Conservation (phyloP, 1,140 invertebrate genomes). For the Meloidogyne hapla region DNA sequence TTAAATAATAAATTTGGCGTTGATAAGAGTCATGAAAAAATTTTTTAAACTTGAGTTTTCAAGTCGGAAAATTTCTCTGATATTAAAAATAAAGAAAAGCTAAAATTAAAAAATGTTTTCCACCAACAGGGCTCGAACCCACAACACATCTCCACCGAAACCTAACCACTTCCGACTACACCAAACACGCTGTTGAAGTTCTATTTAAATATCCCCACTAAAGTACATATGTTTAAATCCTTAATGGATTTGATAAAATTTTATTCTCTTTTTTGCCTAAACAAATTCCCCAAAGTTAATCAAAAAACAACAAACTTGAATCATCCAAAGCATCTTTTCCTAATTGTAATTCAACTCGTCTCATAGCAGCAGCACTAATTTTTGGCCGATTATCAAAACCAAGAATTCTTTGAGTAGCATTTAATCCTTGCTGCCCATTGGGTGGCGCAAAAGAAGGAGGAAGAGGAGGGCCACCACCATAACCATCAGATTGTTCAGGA, state of each 20-base stretch:
- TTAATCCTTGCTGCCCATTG: conserved; percentile 5
- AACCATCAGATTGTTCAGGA: conserved; percentile 13
- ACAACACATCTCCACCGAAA: not conserved
- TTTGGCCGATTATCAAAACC: conserved; percentile 25
- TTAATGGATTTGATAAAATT: too few species aligned
- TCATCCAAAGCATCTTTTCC: conserved; percentile 51
- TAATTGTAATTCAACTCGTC: conserved; percentile 42
- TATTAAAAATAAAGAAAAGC: too few species aligned
- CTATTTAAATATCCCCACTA: too few species aligned
- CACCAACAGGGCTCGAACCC: not conserved
- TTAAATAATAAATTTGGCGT: too few species aligned
- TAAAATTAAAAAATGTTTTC: not conserved
- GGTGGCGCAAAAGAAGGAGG: conserved; percentile 26
- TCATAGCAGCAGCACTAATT: conserved; percentile 39
- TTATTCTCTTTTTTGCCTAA: too few species aligned
- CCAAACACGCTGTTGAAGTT: too few species aligned
- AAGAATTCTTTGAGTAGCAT: conserved; percentile 7
- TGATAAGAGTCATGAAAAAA: too few species aligned
- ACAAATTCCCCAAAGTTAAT: too few species aligned
- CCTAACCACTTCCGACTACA: too few species aligned
- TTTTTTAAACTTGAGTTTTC: conserved; percentile 3
- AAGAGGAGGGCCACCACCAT: not conserved
- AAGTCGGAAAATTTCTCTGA: too few species aligned
- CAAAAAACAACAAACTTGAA: conserved; percentile 35
- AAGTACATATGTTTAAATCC: too few species aligned